Evolutionary conservation across 1,140 invertebrate genomes (phyloP).

Genomic region (Mercenaria mercenaria): DNA sequence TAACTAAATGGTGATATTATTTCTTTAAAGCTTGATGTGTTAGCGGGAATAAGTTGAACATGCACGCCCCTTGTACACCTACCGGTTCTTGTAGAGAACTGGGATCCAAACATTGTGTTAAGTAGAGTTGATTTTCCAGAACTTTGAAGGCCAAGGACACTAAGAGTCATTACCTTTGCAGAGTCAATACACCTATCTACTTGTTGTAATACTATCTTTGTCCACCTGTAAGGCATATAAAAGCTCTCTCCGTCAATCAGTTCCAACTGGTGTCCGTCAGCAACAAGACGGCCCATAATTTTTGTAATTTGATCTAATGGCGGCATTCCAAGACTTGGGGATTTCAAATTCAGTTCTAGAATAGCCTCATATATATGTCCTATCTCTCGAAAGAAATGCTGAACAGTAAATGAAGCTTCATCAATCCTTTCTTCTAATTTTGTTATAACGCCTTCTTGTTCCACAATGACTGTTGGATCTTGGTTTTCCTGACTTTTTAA

Average conservation of each 20-base stretch:
- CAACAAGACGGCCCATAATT: background rate
- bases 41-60: background rate
- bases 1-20: background rate
- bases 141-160: no score
- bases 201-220: background rate
- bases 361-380: conserved; percentile 20
- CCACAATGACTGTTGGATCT: background rate
- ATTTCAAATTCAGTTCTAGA: background rate
- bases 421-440: background rate
- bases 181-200: background rate
- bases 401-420: background rate
- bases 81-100: no score
- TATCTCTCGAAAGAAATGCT: conserved; percentile 26
- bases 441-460: background rate
- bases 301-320: background rate
- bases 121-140: conserved; percentile 25
- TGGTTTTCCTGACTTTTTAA: background rate
- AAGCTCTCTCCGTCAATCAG: background rate
- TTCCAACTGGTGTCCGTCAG: background rate
- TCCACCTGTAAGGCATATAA: background rate
- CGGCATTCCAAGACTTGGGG: background rate
- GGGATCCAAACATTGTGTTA: conserved; percentile 24
- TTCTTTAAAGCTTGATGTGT: background rate
- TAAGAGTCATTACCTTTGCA: background rate
- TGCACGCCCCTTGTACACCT: no score